Evolutionary conservation across 2,888 invertebrate species (phyloP), one percentile per base, ranked within the genome.

Genomic region (Andrena flavipes): DNA sequence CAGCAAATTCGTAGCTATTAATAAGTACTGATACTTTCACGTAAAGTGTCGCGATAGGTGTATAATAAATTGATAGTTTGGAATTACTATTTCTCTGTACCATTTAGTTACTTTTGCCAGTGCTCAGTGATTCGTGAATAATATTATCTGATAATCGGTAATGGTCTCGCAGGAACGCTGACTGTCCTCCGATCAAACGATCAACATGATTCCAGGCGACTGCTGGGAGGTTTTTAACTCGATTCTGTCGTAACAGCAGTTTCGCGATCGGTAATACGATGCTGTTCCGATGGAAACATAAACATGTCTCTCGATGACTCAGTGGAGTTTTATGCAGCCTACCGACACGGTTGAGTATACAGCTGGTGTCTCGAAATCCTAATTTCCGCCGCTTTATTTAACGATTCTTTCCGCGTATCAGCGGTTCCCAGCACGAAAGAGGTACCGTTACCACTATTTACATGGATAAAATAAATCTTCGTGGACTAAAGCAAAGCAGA

Each of bases 301-400:
- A 76, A 62, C 35, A 35, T 76, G 62, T 49, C 51, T 62, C 26
- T 59, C 29, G 71, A 76, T 76, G 76, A 76, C 72, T 76, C 76
- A 72, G 76, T 42, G 29, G 35, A 56, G 8, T 63, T 71, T 76
- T 71, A 72, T 76, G 72, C 72, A 76, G 16, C 29, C 23, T 0
- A 42, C 23, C 23, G 29, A 54, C n/a, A 63, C 29, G 54, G 35
- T 56, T 51, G 35, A 30, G 42, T 42, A 42, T 29, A 42, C 62
- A 75, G 75, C 51, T 23, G 62, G 23, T 42, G 49, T 10, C 35
- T 71, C 16, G 29, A 63, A 48, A 76, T 26, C n/a, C 23, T 13
- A 30, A 42, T 54, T 63, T n/a, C 35, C 42, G 23, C 30, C 49
- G 10, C 29, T 56, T 59, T 65, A 42, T 67, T 74, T 74, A 74